Evolutionary conservation across 2,113 vertebrate genomes (phyloP).

Genomic region (Alces alces): DNA sequence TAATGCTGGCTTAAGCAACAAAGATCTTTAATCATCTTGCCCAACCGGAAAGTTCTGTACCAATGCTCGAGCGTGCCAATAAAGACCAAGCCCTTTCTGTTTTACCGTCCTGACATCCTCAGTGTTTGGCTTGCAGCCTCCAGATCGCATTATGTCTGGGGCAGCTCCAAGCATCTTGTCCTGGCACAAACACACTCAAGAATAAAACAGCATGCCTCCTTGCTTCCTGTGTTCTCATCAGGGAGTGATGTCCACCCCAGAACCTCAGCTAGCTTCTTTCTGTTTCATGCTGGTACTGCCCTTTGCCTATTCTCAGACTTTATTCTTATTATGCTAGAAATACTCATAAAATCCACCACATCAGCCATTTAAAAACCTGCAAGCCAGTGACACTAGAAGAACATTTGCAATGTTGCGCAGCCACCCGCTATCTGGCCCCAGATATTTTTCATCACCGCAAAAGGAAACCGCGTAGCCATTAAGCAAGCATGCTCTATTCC

Average conservation of each 20-base stretch:
- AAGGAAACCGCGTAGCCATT: fast-evolving
- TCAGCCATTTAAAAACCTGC: not conserved
- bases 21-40: not conserved
- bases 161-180: not conserved
- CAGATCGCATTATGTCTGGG: not conserved
- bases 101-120: not conserved
- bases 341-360: too few relatives aligned
- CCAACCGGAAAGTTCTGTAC: not conserved
- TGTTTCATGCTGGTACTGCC: not conserved
- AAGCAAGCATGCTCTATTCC: fast-evolving
- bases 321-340: not conserved
- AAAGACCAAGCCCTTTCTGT: not conserved
- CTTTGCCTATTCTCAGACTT: too few relatives aligned
- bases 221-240: not conserved
- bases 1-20: not conserved
- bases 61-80: not conserved
- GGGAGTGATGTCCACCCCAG: not conserved
- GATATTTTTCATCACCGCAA: not conserved
- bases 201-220: too few relatives aligned
- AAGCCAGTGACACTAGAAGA: not conserved
- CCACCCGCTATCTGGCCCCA: not conserved
- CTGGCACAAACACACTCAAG: not conserved
- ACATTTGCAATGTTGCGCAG: fast-evolving
- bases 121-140: not conserved
- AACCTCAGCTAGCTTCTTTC: not conserved